Conservation (phyloP, 92 coral and sea anemone genomes). For the Parazoanthus swiftii region DNA sequence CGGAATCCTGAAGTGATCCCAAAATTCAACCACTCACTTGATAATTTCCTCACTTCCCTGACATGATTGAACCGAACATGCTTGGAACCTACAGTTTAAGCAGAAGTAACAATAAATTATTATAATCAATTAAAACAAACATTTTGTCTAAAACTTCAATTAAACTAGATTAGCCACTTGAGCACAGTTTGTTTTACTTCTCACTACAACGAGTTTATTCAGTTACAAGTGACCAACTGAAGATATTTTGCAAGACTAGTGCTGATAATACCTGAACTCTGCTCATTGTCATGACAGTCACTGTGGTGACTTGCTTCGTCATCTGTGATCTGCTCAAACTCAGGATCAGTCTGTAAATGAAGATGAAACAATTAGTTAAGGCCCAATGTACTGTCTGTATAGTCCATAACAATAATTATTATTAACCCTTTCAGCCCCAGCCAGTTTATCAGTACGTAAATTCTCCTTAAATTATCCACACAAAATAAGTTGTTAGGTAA, state of each 20-base stretch:
- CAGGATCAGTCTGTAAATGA: slow-evolving; percentile 59
- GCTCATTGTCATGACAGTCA: neutral
- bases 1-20: too few species aligned
- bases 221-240: neutral
- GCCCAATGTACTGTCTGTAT: neutral
- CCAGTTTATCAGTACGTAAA: too few species aligned
- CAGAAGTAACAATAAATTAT: too few species aligned
- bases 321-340: slow-evolving; percentile 79
- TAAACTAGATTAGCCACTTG: neutral
- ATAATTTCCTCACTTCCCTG: slow-evolving; percentile 75
- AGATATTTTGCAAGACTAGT: neutral
- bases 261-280: neutral
- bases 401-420: neutral
- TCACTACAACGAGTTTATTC: too few species aligned
- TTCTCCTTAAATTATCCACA: too few species aligned
- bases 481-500: too few species aligned
- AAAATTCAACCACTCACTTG: slow-evolving; percentile 48
- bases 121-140: neutral
- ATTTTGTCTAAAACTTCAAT: neutral
- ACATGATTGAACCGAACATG: slow-evolving; percentile 65
- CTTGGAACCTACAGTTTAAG: slow-evolving; percentile 51
- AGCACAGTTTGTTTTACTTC: neutral
- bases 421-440: too few species aligned
- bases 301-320: slow-evolving; percentile 57
- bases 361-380: neutral